Evolutionary conservation across 2,888 invertebrate genomes (phyloP), one percentile per base, ranked within the genome.

Genomic region (Drosophila atripex): DNA sequence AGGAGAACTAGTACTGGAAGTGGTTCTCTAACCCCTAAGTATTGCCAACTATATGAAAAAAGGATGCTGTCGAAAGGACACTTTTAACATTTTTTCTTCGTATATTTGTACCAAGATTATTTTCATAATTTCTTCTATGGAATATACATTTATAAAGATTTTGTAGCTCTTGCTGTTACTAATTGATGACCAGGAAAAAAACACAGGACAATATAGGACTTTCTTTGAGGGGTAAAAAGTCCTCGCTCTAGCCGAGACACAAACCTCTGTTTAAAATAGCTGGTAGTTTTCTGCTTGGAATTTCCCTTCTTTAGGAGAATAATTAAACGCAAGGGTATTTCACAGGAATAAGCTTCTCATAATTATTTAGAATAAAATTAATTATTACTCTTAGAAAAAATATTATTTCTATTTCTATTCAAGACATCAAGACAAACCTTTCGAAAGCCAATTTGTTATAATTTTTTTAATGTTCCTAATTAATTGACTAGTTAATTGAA

Each of bases 11-110:
- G 75, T 51, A 49, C 59, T 52, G 50, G 53, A 75, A 57, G 46
- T 14, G 9, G 32, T 57, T 32, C 41, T 30, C 57, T 32, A 43
- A 46, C 47, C 1, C 3, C 0, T 5, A 8, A 8, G 72, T 46
- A 47, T 73, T 77, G 84, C 78, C 84, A 83, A 69, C 68, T 30
- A 43, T 14, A 41, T 2, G 28, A n/a, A 41, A 63, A 12, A 23
- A 32, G 43, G 18, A 51, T 50, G 16, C 43, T 38, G 6, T 18
- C 1, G 18, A 0, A 58, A 52, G 47, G 9, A 7, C 41, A 45
- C 64, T 47, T 21, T 11, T 46, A 16, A 8, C 11, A 16, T 2
- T 11, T 3, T 0, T 32, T 32, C 9, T n/a, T 1, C 1, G 1
- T 49, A 41, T 56, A 28, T n/a, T 1, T 0, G 8, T 39, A 1